Evolutionary conservation across 2,113 vertebrate species (phyloP).

Genomic region (Athene noctua): DNA sequence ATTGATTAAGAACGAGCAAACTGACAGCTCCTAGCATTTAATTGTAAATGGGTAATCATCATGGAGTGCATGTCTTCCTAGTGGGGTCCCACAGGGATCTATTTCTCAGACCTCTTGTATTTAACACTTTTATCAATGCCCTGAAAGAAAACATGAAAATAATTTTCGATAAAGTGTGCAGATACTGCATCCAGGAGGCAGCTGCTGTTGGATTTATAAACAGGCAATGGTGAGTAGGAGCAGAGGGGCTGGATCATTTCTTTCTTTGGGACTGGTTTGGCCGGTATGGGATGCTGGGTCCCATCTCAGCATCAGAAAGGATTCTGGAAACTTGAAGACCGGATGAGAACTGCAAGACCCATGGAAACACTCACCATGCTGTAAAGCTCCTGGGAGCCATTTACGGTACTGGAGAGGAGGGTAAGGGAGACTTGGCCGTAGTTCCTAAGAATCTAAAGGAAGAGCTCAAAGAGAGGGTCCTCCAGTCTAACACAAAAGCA

Average conservation of each 20-base stretch:
- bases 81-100: conserved; percentile 52
- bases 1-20: conserved; percentile 69
- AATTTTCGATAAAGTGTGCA: neutral
- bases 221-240: neutral
- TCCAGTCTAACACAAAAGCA: neutral
- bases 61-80: conserved; percentile 55
- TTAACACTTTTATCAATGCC: conserved; percentile 51
- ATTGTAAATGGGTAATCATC: conserved; percentile 69
- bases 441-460: neutral
- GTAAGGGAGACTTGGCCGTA: neutral
- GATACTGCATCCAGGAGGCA: neutral
- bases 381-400: neutral
- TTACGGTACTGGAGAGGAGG: neutral
- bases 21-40: conserved; percentile 69
- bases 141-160: conserved; percentile 53
- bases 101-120: conserved; percentile 56
- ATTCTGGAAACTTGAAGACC: neutral
- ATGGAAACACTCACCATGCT: neutral
- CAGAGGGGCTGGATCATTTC: neutral
- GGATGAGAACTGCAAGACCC: neutral
- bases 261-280: neutral
- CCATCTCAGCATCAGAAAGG: neutral
- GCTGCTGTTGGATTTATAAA: neutral
- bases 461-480: neutral
- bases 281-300: neutral